Evolutionary conservation across 2,888 invertebrate genomes (phyloP), one percentile per base, ranked within the genome.

Genomic region (Eristalis tenax): DNA sequence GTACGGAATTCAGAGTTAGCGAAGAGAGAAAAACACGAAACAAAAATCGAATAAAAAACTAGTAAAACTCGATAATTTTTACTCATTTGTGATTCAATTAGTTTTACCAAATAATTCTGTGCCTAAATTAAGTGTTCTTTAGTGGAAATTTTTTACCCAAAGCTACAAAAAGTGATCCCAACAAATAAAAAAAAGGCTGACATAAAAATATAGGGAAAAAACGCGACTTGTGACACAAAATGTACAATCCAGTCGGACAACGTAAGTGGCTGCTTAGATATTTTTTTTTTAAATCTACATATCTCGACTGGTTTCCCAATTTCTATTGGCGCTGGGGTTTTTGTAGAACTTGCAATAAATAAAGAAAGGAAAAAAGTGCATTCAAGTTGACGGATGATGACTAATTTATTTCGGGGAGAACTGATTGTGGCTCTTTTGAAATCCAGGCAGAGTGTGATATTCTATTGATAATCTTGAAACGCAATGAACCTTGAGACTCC

Each of bases 171-270:
- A 83, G 87, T 87, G 87, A 87, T 87, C 87, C 87, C 87, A 87
- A 83, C 68, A 88, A 35, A 66, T 65, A 65, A 70, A 88, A 85
- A 88, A 85, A 88, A 82, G 85, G 88, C 83, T 86, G 79, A 92
- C 90, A 88, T 87, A 84, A 88, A 89, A 89, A 89, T 89, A 88
- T 89, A 90, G 88, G 88, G 85, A 89, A 89, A 84, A 89, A 89
- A 82, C 82, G 83, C 81, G 76, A 80, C 83, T 89, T 81, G 79
- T 85, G 87, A 89, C 87, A 90, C 89, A 89, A 77, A 93, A 95
- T 95, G 95, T 95, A 95, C 32, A 32, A 32, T 94, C 95, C 95
- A 91, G 95, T 95, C 92, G 95, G 95, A 92, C 95, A 95, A 93
- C 95, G 95, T 95, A 94, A 95, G 95, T 95, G 93, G 88, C 79